Percentiles rank a stretch among this genome's conserved stretches.
phyloP scores from a whole-genome alignment of 2,888 invertebrate species.

The Agrochola circellaris region DNA sequence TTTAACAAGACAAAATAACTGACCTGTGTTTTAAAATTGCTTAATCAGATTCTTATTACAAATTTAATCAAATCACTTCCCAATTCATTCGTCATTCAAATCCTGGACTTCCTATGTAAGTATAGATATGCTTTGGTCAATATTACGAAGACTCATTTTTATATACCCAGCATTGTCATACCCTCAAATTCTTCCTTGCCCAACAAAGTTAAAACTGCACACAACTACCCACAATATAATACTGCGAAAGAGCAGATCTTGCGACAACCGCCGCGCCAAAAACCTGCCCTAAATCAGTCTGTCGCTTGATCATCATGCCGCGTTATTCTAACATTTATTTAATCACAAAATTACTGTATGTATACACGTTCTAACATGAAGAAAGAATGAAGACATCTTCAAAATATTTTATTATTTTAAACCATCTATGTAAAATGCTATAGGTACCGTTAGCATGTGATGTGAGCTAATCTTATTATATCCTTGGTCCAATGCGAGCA shows the following conservation, averaged over 20 bases:
- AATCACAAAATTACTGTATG: conserved; percentile 86
- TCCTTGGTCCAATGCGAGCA: conserved; percentile 89
- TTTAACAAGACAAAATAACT: background rate
- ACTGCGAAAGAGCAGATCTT: conserved; percentile 79
- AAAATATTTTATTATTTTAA: conserved; percentile 78
- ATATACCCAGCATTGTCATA: conserved; percentile 7
- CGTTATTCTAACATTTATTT: conserved; percentile 81
- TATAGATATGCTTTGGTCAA: conserved; percentile 63
- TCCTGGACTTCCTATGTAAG: conserved; percentile 8
- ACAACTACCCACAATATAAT: conserved; percentile 80
- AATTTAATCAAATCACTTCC: conserved; percentile 19
- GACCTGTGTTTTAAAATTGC: background rate
- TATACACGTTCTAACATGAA: conserved; percentile 87
- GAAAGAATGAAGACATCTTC: conserved; percentile 79
- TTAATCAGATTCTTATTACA: background rate
- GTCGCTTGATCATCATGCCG: conserved; percentile 80
- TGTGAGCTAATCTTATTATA: conserved; percentile 86
- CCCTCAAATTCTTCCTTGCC: background rate
- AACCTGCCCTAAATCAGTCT: conserved; percentile 86
- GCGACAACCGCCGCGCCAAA: conserved; percentile 60
- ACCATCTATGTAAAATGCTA: conserved; percentile 78
- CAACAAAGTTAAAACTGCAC: conserved; percentile 57
- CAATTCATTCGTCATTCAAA: conserved; percentile 45
- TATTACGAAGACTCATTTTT: conserved; percentile 30
- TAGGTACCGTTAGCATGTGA: conserved; percentile 84